phyloP scores from a whole-genome alignment of 2,888 invertebrate species.

The Tinea trinotella region DNA sequence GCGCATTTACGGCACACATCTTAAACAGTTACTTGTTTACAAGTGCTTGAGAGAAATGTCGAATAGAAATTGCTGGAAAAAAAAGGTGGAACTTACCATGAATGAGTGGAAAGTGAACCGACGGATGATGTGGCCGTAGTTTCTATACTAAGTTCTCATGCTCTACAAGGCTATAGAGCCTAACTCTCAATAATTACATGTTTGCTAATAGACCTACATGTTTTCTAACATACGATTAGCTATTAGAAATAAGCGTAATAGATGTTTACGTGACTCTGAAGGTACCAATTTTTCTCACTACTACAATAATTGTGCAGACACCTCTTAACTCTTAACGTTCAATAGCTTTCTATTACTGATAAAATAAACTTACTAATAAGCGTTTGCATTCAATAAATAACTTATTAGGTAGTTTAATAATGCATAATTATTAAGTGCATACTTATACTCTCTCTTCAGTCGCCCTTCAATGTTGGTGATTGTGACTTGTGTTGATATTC shows the following conservation, averaged over 20 bases:
- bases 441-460: too few species aligned
- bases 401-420: too few species aligned
- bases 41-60: constrained; percentile 8
- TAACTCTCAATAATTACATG: constrained; percentile 13
- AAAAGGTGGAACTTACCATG: constrained; percentile 62
- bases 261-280: background rate
- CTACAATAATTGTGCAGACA: background rate
- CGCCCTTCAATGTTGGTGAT: too few species aligned
- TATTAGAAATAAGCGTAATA: constrained; percentile 2
- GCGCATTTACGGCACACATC: constrained; percentile 5
- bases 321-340: background rate
- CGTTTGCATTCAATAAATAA: too few species aligned
- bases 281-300: background rate
- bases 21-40: background rate
- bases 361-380: too few species aligned
- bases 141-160: constrained; percentile 21
- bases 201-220: constrained; percentile 3
- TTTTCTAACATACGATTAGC: constrained; percentile 1
- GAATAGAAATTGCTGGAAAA: constrained; percentile 58
- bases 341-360: background rate
- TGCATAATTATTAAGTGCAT: too few species aligned
- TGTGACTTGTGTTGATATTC: too few species aligned
- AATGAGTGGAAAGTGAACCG: constrained; percentile 69
- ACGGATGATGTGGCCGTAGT: constrained; percentile 36
- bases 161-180: constrained; percentile 1